Conservation (phyloP, 2,797 vertebrate genomes). For the Heteromormyrus szaboi region DNA sequence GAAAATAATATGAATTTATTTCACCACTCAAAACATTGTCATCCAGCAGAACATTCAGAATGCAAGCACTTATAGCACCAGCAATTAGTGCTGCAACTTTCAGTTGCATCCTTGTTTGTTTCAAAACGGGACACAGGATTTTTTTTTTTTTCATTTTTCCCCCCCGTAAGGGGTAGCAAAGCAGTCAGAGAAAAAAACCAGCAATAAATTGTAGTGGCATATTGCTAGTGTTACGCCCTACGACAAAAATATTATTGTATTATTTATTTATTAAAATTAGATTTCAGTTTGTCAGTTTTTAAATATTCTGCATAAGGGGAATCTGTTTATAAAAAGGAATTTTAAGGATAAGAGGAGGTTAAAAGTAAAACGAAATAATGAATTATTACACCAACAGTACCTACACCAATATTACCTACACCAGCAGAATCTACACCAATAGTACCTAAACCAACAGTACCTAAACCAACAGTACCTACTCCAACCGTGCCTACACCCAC, state of each 20-base stretch:
- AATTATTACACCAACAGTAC: neutral
- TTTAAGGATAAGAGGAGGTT: neutral
- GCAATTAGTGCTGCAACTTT: neutral
- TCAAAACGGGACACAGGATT: neutral
- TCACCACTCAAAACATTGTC: neutral
- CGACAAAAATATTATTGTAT: neutral
- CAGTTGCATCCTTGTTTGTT: neutral
- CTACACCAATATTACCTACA: neutral
- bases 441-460: neutral
- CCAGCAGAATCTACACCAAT: neutral
- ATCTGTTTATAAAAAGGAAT: neutral
- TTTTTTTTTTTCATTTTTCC: neutral
- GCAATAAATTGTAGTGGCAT: neutral
- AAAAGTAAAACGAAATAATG: neutral
- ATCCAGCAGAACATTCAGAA: neutral
- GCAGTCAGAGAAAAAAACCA: neutral
- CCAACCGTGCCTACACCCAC: neutral
- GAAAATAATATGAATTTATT: neutral
- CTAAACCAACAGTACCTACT: neutral
- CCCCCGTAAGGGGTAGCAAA: neutral
- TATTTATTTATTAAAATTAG: neutral
- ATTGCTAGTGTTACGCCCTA: neutral
- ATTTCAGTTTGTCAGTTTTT: neutral
- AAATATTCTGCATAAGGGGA: neutral
- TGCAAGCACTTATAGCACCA: neutral